Conservation (phyloP, 2,888 invertebrate species). For the Tridacna crocea region DNA sequence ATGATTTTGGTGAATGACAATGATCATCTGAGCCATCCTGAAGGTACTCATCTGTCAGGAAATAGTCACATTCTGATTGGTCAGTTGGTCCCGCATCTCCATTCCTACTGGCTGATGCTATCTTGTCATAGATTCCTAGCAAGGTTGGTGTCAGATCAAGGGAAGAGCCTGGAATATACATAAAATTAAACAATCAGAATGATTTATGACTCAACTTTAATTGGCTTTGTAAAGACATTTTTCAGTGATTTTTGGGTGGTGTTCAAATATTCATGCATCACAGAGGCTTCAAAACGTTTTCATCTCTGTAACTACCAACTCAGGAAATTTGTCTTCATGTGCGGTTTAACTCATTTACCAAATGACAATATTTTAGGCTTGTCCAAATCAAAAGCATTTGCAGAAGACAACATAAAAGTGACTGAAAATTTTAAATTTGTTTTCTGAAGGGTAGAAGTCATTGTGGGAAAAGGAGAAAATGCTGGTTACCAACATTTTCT, state of each 20-base stretch:
- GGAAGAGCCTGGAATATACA: constrained; percentile 73
- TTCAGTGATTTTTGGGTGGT: too few species aligned
- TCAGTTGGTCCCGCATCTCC: constrained; percentile 48
- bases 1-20: constrained; percentile 54
- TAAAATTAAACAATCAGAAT: neutral
- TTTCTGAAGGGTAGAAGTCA: too few species aligned
- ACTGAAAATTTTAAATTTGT: too few species aligned
- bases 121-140: constrained; percentile 76
- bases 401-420: too few species aligned
- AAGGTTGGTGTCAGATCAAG: constrained; percentile 77
- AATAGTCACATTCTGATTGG: constrained; percentile 57
- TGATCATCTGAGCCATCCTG: constrained; percentile 52
- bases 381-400: neutral
- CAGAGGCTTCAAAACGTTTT: neutral
- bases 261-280: too few species aligned
- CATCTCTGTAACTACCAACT: too few species aligned
- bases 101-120: constrained; percentile 65
- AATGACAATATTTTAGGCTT: neutral
- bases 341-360: neutral
- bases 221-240: too few species aligned
- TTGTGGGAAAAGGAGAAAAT: too few species aligned
- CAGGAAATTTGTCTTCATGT: too few species aligned
- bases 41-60: constrained; percentile 51
- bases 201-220: too few species aligned
- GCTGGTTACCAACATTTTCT: too few species aligned